Base-by-base conservation (phyloP, 2,113 vertebrate species). In the Podocnemis expansa region DNA sequence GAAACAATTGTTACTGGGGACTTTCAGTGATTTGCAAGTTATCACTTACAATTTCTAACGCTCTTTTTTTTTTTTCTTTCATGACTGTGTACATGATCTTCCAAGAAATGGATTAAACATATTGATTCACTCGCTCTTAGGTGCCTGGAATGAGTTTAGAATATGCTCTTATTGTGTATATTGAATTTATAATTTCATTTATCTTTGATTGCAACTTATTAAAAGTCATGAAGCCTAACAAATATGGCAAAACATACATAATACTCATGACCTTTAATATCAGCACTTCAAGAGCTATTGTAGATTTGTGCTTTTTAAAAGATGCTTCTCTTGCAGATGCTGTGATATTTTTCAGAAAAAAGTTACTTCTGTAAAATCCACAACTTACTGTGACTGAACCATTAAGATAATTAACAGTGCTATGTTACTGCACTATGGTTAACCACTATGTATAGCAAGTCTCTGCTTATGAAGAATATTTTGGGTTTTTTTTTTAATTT, bases 31-130 rank as follows among this genome's bases (percentile, higher is more conserved):
- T 86, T 95, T 91, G 31, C 80, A 86, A 95, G 51, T 41, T 70
- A 19, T 54, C 60, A 80, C 10, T 87, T 94, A 67, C 6, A 87
- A 73, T 90, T 94, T 16, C 4, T 84, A 83, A 70, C 8, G 80
- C 31, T 81, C 91, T 83, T 93, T 47, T 81, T 92, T 83, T 93
- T 47, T 41, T 85, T 47, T 51, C 52, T 70, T 1, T 41, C 2
- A 54, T 38, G 41, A 63, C 38, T 86, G 3, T 80, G 31, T 80
- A 38, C 2, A 51, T 19, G 76, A 6, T 82, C 83, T 96, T 97
- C 34, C 8, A 27, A 94, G 75, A 97, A 97, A 95, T 90, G 2
- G 60, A 92, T 90, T 55, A 89, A 90, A 5, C 27, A 31, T 63
- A 84, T 89, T 85, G 88, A 97, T 96, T 95, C 1, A 8, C 52